Conservation (phyloP, 2,113 vertebrate species). For the Laterallus jamaicensis region DNA sequence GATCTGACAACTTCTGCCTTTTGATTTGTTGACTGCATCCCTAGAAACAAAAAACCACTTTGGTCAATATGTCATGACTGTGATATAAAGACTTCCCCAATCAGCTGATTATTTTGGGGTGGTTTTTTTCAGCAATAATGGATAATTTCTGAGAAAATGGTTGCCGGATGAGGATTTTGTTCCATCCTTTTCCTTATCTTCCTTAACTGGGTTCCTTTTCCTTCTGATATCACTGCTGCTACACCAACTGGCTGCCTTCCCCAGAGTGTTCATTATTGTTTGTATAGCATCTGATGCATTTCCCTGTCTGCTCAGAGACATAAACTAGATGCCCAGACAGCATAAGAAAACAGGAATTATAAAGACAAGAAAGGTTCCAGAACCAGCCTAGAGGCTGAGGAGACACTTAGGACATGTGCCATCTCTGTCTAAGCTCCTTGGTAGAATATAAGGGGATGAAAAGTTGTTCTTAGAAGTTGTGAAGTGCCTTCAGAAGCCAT, state of each 20-base stretch:
- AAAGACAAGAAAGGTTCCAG: neutral
- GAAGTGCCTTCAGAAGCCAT: neutral
- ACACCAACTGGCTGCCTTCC: neutral
- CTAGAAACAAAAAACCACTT: neutral
- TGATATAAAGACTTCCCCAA: neutral
- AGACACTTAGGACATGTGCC: neutral
- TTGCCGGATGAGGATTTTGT: neutral
- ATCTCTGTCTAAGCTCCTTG: neutral
- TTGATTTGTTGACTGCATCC: neutral
- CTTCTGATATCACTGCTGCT: neutral
- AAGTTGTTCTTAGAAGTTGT: constrained; percentile 5
- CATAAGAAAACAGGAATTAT: neutral
- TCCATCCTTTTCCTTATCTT: neutral
- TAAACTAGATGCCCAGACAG: neutral
- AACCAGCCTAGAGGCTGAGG: neutral
- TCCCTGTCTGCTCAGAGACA: neutral
- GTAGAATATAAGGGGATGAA: neutral
- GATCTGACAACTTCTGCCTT: neutral
- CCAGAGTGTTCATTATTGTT: neutral
- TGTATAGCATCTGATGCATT: neutral
- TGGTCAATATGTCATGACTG: neutral
- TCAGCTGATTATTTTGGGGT: neutral
- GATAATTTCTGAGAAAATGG: neutral
- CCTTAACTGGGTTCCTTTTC: neutral
- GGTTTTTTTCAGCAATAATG: neutral